Evolutionary conservation across 2,888 invertebrate species (phyloP).

Genomic region (Chymomyza caudatula): DNA sequence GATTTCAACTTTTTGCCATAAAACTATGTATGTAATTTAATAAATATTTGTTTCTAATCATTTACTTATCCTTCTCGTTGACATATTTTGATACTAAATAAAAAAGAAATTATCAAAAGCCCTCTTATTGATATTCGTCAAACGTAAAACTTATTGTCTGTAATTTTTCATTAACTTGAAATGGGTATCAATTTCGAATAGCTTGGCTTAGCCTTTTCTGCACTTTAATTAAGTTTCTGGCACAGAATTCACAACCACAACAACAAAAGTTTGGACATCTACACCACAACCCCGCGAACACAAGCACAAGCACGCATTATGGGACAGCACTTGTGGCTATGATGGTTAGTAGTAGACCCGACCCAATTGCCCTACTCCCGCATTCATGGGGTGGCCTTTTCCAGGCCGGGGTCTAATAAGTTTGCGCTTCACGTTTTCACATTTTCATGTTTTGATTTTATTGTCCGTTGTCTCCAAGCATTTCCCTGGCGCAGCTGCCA

Average conservation of each 20-base stretch:
- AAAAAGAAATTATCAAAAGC: background rate
- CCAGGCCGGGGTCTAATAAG: slow-evolving; percentile 22
- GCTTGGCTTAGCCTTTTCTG: background rate
- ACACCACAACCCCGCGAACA: slow-evolving; percentile 28
- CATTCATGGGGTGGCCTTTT: background rate
- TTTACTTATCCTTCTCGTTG: no score
- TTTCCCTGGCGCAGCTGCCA: background rate
- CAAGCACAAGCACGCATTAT: slow-evolving; percentile 15
- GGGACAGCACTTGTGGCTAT: background rate
- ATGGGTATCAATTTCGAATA: background rate
- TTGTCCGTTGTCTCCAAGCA: slow-evolving; percentile 24
- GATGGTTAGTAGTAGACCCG: background rate
- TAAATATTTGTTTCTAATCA: background rate
- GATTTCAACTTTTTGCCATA: no score
- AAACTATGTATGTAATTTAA: no score
- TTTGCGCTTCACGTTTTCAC: slow-evolving; percentile 51
- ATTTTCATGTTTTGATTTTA: slow-evolving; percentile 56
- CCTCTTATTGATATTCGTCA: background rate
- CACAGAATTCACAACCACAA: slow-evolving; percentile 37
- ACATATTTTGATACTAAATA: no score
- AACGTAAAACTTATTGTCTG: background rate
- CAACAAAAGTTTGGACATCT: slow-evolving; percentile 32
- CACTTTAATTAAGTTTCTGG: background rate
- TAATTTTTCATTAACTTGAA: background rate
- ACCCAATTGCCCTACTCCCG: background rate